phyloP scores from a whole-genome alignment of 2,888 invertebrate genomes.

The Diplolepis rosae region DNA sequence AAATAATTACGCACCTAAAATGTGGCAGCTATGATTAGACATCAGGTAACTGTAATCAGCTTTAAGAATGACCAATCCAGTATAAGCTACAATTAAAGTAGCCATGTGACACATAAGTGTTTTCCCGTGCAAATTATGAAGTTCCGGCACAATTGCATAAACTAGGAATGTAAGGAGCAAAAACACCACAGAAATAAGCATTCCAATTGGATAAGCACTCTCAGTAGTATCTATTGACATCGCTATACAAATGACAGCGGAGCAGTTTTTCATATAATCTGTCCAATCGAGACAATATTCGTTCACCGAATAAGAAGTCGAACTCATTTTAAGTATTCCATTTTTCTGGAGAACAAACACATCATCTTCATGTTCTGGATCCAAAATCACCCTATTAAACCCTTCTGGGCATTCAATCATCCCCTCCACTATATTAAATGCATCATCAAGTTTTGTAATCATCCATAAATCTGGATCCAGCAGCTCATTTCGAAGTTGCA shows the following conservation, averaged over 20 bases:
- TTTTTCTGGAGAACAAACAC: slow-evolving; percentile 44
- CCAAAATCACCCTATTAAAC: slow-evolving; percentile 37
- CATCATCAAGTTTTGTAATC: slow-evolving; percentile 33
- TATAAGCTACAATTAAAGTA: slow-evolving; percentile 58
- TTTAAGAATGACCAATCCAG: slow-evolving; percentile 55
- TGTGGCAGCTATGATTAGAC: slow-evolving; percentile 44
- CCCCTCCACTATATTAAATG: slow-evolving; percentile 39
- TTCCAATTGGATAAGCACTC: slow-evolving; percentile 47
- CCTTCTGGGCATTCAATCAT: slow-evolving; percentile 14
- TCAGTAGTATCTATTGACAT: background rate
- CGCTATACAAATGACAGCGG: slow-evolving; percentile 38
- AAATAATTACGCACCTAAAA: slow-evolving; percentile 48
- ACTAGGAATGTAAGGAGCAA: slow-evolving; percentile 61
- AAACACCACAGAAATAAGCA: slow-evolving; percentile 58
- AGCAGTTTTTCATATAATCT: slow-evolving; percentile 6
- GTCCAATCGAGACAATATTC: slow-evolving; percentile 49
- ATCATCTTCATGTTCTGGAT: slow-evolving; percentile 44
- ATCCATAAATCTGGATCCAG: slow-evolving; percentile 39
- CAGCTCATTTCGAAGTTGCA: slow-evolving; percentile 35
- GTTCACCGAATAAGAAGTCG: slow-evolving; percentile 20
- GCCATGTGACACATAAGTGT: slow-evolving; percentile 61
- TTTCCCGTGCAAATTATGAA: slow-evolving; percentile 66
- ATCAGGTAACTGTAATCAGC: slow-evolving; percentile 36
- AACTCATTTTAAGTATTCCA: slow-evolving; percentile 34
- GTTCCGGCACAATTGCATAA: slow-evolving; percentile 61